Evolutionary conservation across 2,113 vertebrate species (phyloP).

Genomic region (Lontra canadensis): DNA sequence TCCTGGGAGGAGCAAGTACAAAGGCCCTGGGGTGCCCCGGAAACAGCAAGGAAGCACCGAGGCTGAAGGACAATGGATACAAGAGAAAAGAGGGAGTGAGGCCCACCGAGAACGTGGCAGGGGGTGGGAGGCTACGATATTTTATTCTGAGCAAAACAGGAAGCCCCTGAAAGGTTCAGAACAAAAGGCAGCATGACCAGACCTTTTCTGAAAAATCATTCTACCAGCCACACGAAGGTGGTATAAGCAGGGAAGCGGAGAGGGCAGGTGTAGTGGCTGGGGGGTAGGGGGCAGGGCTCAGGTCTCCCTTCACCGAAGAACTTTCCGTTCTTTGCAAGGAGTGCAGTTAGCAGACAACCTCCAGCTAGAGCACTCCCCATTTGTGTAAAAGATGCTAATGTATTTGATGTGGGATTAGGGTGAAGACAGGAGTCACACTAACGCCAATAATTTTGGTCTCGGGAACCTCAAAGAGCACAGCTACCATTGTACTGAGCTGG

Average conservation of each 20-base stretch:
- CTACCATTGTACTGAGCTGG: no score
- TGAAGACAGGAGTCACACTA: not conserved
- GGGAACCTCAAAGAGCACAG: not conserved
- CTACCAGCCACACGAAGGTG: not conserved
- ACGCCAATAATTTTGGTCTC: not conserved
- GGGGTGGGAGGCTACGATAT: no score
- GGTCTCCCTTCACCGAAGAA: not conserved
- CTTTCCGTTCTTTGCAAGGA: not conserved
- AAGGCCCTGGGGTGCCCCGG: not conserved
- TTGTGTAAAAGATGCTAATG: not conserved
- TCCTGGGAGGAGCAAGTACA: not conserved
- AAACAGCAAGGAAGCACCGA: not conserved
- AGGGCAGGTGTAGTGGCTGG: fast-evolving
- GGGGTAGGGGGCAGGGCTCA: not conserved
- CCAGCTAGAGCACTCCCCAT: not conserved
- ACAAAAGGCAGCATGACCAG: not conserved
- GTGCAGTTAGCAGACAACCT: no score
- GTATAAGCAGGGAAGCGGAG: not conserved
- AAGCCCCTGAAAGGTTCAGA: not conserved
- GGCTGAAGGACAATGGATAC: not conserved
- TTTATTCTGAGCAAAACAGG: not conserved
- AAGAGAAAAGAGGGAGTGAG: not conserved
- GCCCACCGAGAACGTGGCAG: not conserved
- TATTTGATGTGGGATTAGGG: no score
- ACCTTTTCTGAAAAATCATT: not conserved